These are phyloP conservation scores for Gnatocerus cornutus DNA, from an alignment of 2,888 invertebrate species.

Conservation along the genomic window DNA sequence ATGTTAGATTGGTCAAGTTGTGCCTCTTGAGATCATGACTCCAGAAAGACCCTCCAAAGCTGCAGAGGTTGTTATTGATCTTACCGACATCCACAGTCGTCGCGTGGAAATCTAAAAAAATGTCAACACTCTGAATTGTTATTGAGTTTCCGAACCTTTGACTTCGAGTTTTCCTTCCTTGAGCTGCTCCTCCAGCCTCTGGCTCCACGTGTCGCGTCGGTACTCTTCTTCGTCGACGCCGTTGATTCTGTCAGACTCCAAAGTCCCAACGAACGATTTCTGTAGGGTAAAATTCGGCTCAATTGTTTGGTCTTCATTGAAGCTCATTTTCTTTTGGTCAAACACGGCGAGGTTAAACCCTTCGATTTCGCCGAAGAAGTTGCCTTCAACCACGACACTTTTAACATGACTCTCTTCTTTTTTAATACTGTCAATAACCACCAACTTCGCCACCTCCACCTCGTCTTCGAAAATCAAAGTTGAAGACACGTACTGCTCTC, in stretches of 20 bases:
- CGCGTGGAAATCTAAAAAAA: slow-evolving; percentile 29
- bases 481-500: slow-evolving; percentile 67
- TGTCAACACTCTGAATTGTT: not conserved
- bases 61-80: slow-evolving; percentile 55
- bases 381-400: slow-evolving; percentile 64
- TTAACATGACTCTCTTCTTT: too few relatives aligned
- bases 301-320: slow-evolving; percentile 64
- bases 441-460: slow-evolving; percentile 64
- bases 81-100: slow-evolving; percentile 67
- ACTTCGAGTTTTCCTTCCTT: slow-evolving; percentile 69
- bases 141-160: slow-evolving; percentile 57
- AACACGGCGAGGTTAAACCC: slow-evolving; percentile 67
- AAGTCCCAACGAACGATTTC: slow-evolving; percentile 61
- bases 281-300: slow-evolving; percentile 64
- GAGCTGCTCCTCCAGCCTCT: slow-evolving; percentile 65
- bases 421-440: slow-evolving; percentile 67
- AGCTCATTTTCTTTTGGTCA: slow-evolving; percentile 63
- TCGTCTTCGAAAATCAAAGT: slow-evolving; percentile 68
- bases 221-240: slow-evolving; percentile 63
- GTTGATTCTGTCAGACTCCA: slow-evolving; percentile 65
- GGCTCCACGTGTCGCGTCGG: slow-evolving; percentile 56
- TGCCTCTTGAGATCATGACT: slow-evolving; percentile 67
- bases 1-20: slow-evolving; percentile 22
- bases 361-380: slow-evolving; percentile 66
- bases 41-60: slow-evolving; percentile 55